Base-by-base conservation (phyloP, 2,797 vertebrate genomes). In the Enteromius afrohamiltoni region DNA sequence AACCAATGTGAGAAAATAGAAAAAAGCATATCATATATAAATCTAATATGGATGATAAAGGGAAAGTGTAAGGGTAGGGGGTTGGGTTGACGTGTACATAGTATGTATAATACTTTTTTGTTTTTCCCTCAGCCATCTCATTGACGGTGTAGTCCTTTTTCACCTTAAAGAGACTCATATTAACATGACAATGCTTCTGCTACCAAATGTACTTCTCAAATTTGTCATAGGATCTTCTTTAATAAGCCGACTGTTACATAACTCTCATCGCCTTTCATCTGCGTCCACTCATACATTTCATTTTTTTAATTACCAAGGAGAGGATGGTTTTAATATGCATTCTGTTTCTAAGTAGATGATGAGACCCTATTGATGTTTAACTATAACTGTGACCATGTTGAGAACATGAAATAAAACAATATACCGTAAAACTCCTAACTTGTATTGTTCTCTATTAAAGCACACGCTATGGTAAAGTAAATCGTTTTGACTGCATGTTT, bases 341-440 rank as follows among this genome's bases (percentile, higher is more conserved):
- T 96, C 91, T 96, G 94, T 96, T 96, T 97, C 94, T 96, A 96
- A 94, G 94, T 96, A 96, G 95, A 93, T 89, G 67, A 93, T 88
- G 85, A 94, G 93, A 93, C 91, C 93, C 94, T 93, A 89, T 95
- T 90, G 92, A 94, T 97, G 96, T 97, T 95, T 95, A 96, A 95
- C 94, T 95, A 95, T 95, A 96, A 96, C 96, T 97, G 97, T 98
- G 96, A 96, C 93, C 88, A 95, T 96, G 96, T 96, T 95, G 93
- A 95, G 92, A 96, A 96, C 93, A 92, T 94, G 93, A 92, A 98
- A 97, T 97, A 96, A 97, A 97, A 96, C 86, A 76, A 94, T 96
- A 96, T 93, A 95, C 79, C 87, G 84, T 91, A 87, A 90, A 89
- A 78, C 77, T 26, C 68, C 82, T 29, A 71, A 45, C 58, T 69